phyloP scores from a whole-genome alignment of 2,113 vertebrate species.

The Eurypyga helias region DNA sequence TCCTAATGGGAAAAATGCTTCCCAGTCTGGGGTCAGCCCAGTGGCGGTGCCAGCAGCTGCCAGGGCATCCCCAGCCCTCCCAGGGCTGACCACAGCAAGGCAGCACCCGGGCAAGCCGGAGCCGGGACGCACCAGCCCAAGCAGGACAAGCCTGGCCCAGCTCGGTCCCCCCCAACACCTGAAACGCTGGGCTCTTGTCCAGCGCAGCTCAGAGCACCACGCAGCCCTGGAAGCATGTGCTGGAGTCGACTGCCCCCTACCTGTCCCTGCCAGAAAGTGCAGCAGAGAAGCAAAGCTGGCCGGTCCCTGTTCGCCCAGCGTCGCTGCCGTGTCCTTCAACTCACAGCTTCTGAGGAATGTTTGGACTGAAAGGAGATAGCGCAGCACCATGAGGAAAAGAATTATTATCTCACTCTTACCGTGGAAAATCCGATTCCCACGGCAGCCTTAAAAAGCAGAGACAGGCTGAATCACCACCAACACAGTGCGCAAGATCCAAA shows the following conservation, averaged over 20 bases:
- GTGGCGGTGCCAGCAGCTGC: not conserved
- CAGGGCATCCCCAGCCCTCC: not conserved
- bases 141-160: not conserved
- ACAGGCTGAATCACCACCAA: not conserved
- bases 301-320: not conserved
- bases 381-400: conserved; percentile 7
- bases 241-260: conserved; percentile 10
- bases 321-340: not conserved
- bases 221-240: not conserved
- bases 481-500: not conserved
- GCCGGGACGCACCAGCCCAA: rapidly evolving
- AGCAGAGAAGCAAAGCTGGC: not conserved
- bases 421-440: not conserved
- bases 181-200: not conserved
- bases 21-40: not conserved
- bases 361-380: not conserved
- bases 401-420: not conserved
- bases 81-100: not conserved
- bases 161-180: not conserved
- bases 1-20: not conserved
- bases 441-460: not conserved
- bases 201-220: not conserved
- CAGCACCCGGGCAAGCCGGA: not conserved
- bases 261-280: not conserved
- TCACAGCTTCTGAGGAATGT: not conserved